Base-by-base conservation (phyloP, 1,140 invertebrate species). In the Luehdorfia chinensis region DNA sequence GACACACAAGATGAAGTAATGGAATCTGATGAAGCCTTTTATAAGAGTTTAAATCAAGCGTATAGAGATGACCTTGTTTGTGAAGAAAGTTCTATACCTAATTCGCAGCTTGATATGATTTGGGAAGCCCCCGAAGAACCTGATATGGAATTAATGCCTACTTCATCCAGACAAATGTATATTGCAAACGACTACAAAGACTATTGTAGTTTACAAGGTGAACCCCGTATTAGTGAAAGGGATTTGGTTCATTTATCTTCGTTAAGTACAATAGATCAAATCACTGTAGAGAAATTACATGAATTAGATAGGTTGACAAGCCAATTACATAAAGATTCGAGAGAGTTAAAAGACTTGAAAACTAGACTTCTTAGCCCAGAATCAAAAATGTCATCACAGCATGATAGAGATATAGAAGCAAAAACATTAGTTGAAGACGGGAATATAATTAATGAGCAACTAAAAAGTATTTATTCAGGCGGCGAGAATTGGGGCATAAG, bases 21-120 rank as follows among this genome's bases (percentile, higher is more conserved):
- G 69, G 94, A 96, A 85, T 93, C 94, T 2, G 93, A 95, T 71
- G 95, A 97, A 84, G 94, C 93, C 6, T 97, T 96, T 85, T 96
- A 97, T 76, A 90, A 94, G 56, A 95, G 93, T 72, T 88, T 97
- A 11, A 96, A 96, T 81, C 93, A 94, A 71, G 94, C 94, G 13
- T 96, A 96, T 80, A 88, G 94, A 25, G 94, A 96, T 58, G 93
- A 95, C 73, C 80, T 93, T 14, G 91, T 91, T 16, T 90, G 90
- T 61, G 89, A 91, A 59, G 90, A 92, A 67, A 87, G 75, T 16
- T 90, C 89, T 3, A 87, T 89, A 47, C 90, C 91, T 47, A 75
- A 89, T 39, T 92, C 91, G 27, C 93, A 94, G 55, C 77, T 95
- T 47, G 93, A 92, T 47, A 94, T 95, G 91, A 95, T 94, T 58